Percentiles rank a stretch among this genome's conserved stretches.
Evolutionary conservation across 2,113 vertebrate species (phyloP).

Genomic region (Eonycteris spelaea): DNA sequence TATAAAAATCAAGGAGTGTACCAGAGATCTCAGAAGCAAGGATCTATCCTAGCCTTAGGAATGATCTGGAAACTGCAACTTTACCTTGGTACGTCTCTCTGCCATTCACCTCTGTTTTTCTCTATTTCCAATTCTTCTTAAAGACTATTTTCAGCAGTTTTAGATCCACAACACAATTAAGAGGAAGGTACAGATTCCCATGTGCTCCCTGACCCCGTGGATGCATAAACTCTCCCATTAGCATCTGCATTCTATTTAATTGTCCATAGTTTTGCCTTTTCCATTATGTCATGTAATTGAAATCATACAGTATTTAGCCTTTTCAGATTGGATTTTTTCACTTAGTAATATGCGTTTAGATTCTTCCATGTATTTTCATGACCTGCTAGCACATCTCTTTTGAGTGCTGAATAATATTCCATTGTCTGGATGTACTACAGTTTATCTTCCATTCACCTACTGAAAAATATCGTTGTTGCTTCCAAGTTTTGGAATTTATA

Average conservation of each 20-base stretch:
- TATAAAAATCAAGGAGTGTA: neutral
- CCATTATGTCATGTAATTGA: neutral
- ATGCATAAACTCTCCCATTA: neutral
- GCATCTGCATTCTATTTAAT: neutral
- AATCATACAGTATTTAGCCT: neutral
- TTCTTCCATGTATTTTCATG: neutral
- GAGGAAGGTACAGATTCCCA: neutral
- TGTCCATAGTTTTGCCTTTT: neutral
- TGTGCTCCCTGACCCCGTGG: neutral
- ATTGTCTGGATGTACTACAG: neutral
- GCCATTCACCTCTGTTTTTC: neutral
- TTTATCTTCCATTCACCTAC: neutral
- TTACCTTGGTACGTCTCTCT: neutral
- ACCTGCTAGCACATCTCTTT: neutral
- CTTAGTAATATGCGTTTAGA: neutral
- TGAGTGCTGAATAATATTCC: neutral
- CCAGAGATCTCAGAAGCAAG: neutral
- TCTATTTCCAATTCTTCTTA: too few species aligned
- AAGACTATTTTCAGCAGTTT: neutral
- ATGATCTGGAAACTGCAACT: neutral
- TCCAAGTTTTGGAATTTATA: neutral
- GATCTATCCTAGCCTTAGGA: neutral
- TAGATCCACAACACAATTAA: neutral
- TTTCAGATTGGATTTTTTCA: neutral
- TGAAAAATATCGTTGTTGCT: neutral